Evolutionary conservation across 2,113 vertebrate species (phyloP).

Genomic region (Boleophthalmus pectinirostris): DNA sequence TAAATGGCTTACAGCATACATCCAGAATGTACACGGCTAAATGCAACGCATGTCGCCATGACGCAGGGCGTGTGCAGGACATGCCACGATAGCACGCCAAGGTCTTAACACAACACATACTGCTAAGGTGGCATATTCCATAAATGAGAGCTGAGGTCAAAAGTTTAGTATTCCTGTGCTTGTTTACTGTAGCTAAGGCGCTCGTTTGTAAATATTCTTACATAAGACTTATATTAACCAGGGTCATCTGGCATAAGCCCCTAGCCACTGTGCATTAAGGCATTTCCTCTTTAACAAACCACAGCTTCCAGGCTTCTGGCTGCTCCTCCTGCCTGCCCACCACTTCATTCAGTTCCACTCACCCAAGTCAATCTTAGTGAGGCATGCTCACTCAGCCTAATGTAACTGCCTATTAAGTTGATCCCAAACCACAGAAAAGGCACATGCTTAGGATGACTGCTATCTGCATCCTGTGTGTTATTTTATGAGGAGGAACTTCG

Average conservation of each 20-base stretch:
- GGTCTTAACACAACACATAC: conserved; percentile 21
- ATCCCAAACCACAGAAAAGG: conserved; percentile 28
- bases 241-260: conserved; percentile 55
- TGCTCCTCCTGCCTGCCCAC: conserved; percentile 19
- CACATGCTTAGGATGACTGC: conserved; percentile 49
- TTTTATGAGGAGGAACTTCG: conserved; percentile 41
- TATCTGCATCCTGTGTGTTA: conserved; percentile 62
- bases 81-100: conserved; percentile 32
- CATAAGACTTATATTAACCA: conserved; percentile 14
- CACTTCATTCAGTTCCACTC: conserved; percentile 6
- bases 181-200: not conserved
- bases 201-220: not conserved
- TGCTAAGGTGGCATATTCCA: conserved; percentile 14
- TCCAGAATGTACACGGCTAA: conserved; percentile 66
- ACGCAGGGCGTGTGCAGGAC: conserved; percentile 56
- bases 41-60: conserved; percentile 54
- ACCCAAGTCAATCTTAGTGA: conserved; percentile 14
- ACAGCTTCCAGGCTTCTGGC: conserved; percentile 61
- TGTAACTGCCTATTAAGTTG: conserved; percentile 21
- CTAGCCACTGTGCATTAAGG: conserved; percentile 64
- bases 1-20: conserved; percentile 77
- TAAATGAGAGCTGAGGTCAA: conserved; percentile 1
- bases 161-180: not conserved
- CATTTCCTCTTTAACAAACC: conserved; percentile 70
- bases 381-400: conserved; percentile 25